phyloP scores from a whole-genome alignment of 2,888 invertebrate species.

The Drosophila algonquin region DNA sequence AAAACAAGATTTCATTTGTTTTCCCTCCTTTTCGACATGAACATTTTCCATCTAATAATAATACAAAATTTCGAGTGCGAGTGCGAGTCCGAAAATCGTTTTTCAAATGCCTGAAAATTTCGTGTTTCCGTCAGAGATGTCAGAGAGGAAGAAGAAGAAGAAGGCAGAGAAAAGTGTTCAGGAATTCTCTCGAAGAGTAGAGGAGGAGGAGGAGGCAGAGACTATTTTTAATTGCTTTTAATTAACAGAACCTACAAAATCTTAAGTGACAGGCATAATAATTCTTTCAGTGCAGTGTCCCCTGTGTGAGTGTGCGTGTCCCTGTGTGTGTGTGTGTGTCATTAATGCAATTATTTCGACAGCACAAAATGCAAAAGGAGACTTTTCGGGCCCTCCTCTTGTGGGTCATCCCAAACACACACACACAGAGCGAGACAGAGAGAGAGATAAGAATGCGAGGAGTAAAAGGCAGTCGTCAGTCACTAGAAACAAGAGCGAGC shows the following conservation, averaged over 20 bases:
- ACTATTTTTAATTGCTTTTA: conserved; percentile 78
- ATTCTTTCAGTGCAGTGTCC: conserved; percentile 43
- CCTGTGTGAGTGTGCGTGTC: conserved; percentile 5
- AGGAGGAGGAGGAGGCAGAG: conserved; percentile 1
- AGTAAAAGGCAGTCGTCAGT: conserved; percentile 40
- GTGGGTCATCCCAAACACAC: conserved; percentile 27
- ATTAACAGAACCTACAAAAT: conserved; percentile 67
- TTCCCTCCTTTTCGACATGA: conserved; percentile 12
- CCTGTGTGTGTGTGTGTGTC: conserved; percentile 41
- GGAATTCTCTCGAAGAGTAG: conserved; percentile 54
- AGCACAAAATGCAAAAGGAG: conserved; percentile 20
- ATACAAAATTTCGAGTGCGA: conserved; percentile 24
- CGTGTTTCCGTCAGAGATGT: conserved; percentile 67
- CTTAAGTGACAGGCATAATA: conserved; percentile 66
- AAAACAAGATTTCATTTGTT: conserved; percentile 3
- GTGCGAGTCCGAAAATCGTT: conserved; percentile 49
- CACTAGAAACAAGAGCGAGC: conserved; percentile 25
- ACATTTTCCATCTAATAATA: conserved; percentile 36
- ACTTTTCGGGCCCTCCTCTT: conserved; percentile 10
- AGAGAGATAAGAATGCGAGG: conserved; percentile 25
- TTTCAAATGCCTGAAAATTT: conserved; percentile 60
- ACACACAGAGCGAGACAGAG: background rate
- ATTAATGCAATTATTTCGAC: conserved; percentile 64
- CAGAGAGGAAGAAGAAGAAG: conserved; percentile 23
- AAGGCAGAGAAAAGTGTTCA: conserved; percentile 21